phyloP scores from a whole-genome alignment of 2,888 invertebrate species.

The Dastarcus helophoroides region DNA sequence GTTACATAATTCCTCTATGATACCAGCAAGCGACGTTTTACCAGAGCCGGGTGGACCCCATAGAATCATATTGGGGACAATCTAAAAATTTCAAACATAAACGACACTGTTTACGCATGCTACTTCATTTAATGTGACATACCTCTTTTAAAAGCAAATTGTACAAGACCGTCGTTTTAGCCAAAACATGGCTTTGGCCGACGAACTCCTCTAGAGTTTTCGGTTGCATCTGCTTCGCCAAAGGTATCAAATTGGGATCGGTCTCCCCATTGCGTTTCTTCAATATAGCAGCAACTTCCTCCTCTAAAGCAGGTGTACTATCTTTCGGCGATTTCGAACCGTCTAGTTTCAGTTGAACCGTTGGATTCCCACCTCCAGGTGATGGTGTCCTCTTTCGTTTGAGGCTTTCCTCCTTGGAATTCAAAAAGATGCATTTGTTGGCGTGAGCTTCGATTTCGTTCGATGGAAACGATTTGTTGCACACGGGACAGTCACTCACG shows the following conservation, averaged over 20 bases:
- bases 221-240: constrained; percentile 69
- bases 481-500: constrained; percentile 52
- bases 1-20: constrained; percentile 59
- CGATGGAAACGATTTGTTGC: constrained; percentile 43
- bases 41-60: constrained; percentile 85
- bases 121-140: too few species aligned
- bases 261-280: constrained; percentile 9
- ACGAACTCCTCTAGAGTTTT: constrained; percentile 50
- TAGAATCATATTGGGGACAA: constrained; percentile 69
- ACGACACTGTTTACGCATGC: too few species aligned
- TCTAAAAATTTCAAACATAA: too few species aligned
- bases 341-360: constrained; percentile 6
- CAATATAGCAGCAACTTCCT: constrained; percentile 18
- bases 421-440: constrained; percentile 59
- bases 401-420: constrained; percentile 28
- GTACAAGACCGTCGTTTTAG: constrained; percentile 51
- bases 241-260: constrained; percentile 39
- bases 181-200: constrained; percentile 61
- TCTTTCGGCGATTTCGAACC: constrained; percentile 7
- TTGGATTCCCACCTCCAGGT: constrained; percentile 14
- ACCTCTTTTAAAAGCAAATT: constrained; percentile 51
- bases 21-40: constrained; percentile 68
- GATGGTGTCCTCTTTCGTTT: constrained; percentile 27
- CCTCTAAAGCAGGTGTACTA: too few species aligned
- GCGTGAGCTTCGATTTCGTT: constrained; percentile 52